These are phyloP conservation scores for Tetrao urogallus DNA, from an alignment of 2,113 vertebrate species.

Conservation along the genomic window DNA sequence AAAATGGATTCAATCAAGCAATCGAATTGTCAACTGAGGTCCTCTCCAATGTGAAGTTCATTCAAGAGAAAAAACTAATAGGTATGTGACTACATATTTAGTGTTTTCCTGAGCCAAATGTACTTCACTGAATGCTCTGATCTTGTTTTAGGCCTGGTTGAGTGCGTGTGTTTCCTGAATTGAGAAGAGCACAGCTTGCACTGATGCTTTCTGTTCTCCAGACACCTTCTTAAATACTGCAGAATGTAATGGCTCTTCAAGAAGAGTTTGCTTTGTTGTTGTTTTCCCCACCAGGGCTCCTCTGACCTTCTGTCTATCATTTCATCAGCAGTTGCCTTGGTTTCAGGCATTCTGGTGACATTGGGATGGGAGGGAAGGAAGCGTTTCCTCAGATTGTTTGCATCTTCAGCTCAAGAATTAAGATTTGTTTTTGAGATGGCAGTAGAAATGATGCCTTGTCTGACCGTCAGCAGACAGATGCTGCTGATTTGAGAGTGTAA, in stretches of 20 bases:
- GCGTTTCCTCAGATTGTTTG: neutral
- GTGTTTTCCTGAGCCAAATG: neutral
- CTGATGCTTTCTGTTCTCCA: neutral
- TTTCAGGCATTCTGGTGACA: neutral
- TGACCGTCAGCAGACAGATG: fast-evolving
- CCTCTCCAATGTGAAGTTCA: slow-evolving; percentile 99
- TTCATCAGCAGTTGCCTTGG: neutral
- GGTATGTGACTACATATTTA: slow-evolving; percentile 74
- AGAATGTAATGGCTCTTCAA: neutral
- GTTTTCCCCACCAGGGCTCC: neutral
- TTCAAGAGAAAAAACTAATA: slow-evolving; percentile 99
- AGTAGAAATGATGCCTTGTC: neutral
- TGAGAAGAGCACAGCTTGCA: neutral
- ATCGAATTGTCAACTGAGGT: slow-evolving; percentile 98
- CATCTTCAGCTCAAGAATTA: neutral
- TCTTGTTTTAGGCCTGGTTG: neutral
- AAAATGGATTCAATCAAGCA: slow-evolving; percentile 99
- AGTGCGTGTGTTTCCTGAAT: neutral
- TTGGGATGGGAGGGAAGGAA: neutral
- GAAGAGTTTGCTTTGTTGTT: neutral
- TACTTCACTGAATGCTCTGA: neutral
- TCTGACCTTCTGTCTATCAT: neutral
- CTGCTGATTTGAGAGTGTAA: neutral
- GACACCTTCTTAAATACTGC: neutral
- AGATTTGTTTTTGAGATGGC: neutral